Base-by-base conservation (phyloP, 2,888 invertebrate species). In the Agonopterix heracliana region DNA sequence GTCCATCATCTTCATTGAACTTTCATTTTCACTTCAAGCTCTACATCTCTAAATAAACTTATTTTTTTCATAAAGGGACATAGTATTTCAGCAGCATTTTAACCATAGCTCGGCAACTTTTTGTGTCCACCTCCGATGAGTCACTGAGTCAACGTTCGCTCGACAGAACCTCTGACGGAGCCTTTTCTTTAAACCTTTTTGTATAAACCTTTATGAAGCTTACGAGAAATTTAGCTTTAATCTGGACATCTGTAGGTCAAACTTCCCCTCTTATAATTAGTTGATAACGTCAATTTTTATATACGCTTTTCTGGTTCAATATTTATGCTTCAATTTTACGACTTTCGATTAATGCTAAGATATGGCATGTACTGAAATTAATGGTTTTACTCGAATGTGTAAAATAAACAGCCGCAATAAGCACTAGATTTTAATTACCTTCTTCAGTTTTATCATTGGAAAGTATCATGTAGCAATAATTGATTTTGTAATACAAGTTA, bases 61-160 rank as follows among this genome's bases (percentile, higher is more conserved):
- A n/a, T n/a, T n/a, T n/a, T n/a, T n/a, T n/a, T n/a, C n/a, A n/a
- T n/a, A n/a, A n/a, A n/a, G n/a, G n/a, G n/a, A n/a, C n/a, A n/a
- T n/a, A n/a, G n/a, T 38, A 9, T 38, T 38, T 38, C 38, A 26
- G 38, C 38, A n/a, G 45, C 71, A 71, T 76, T 61, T 77, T 80
- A 80, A 55, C 43, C 45, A 5, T 47, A 56, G 51, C 49, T 52
- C 46, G 35, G 58, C 67, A 57, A 71, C 68, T 77, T 78, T 77
- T 77, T 74, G 72, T 71, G 57, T 60, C 49, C 56, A 45, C 48
- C 26, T 5, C 59, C 64, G 69, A 71, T 85, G 84, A 83, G 57
- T 85, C 85, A 83, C 53, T 62, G 26, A 80, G 81, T 83, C 81
- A 81, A 82, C 71, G 82, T 55, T 59, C 68, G 52, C 17, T 14